Base-by-base conservation (phyloP, 2,113 vertebrate genomes). In the Gila orcuttii region DNA sequence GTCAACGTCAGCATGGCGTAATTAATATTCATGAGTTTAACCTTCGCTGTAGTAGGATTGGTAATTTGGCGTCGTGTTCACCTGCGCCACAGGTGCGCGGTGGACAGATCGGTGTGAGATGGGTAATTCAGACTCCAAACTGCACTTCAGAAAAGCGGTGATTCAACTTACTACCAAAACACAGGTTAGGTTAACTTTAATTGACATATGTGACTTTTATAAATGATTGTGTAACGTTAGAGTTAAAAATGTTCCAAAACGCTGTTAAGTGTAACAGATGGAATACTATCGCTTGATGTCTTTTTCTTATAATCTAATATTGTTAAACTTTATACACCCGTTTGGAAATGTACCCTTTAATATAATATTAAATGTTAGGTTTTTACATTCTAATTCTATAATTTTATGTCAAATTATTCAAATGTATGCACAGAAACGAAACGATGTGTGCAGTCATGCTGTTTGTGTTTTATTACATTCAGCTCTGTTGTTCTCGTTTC, bases 161-260 rank as follows among this genome's bases (percentile, higher is more conserved):
- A 99, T 99, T 90, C 98, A 99, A 93, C 96, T 99, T 89, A 99
- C 98, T 83, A 99, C 98, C 86, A 98, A 98, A 95, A 98, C 98
- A 10, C 98, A 99, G 97, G 98, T 97, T 52, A 13, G 88, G 82
- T 76, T n/a, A 4, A 23, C 42, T 42, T 74, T 21, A 5, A 31
- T 33, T 31, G 0, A 12, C 33, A 45, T 28, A 3, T 9, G 5
- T 25, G 8, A 21, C 21, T 74, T 47, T 84, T 45, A 36, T 11
- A 33, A 76, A 50, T 17, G 15, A 11, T 25, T 52, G 11, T 36
- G 17, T 12, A 7, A 64, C 6, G 23, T 47, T 86, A 69, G 73
- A 11, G 23, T 47, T 86, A 69, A 52, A 85, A 42, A 59, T 66
- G 84, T 45, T 64, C 33, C 69, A 80, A 85, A 68, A 71, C 83